Conservation (phyloP, 2,113 vertebrate genomes). For the Coptodon rendalli region DNA sequence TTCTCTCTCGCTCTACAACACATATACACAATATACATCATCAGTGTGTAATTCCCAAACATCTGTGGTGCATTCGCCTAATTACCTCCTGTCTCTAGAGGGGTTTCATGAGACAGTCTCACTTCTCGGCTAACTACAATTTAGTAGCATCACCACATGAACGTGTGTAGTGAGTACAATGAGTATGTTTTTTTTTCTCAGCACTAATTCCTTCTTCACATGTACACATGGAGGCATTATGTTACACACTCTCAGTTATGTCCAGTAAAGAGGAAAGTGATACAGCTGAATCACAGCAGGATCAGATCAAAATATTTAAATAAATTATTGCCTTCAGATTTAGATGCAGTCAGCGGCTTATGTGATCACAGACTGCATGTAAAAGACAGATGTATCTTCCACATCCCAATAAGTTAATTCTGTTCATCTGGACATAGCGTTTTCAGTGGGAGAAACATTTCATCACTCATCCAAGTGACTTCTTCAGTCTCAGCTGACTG, state of each 20-base stretch:
- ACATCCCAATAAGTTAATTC: neutral
- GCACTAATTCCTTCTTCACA: neutral
- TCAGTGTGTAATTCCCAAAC: neutral
- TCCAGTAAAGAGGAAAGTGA: slow-evolving; percentile 4
- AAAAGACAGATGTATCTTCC: neutral
- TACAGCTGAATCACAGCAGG: neutral
- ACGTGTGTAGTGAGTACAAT: neutral
- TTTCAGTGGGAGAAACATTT: neutral
- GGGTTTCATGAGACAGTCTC: neutral
- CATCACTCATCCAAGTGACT: neutral
- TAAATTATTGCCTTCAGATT: neutral
- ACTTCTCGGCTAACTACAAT: neutral
- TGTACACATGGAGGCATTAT: neutral
- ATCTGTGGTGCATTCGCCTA: slow-evolving; percentile 2
- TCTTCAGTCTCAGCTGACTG: neutral
- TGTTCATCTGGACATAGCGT: neutral
- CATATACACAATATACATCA: neutral
- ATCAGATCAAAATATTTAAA: neutral
- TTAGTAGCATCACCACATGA: neutral
- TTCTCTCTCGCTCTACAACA: neutral
- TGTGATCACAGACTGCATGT: neutral
- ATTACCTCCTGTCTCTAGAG: slow-evolving; percentile 25
- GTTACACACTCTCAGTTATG: neutral
- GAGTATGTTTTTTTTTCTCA: neutral
- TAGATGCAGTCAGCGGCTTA: neutral